Evolutionary conservation across 1,140 invertebrate genomes (phyloP), one percentile per base, ranked within the genome.

Genomic region (Caerostris darwini): DNA sequence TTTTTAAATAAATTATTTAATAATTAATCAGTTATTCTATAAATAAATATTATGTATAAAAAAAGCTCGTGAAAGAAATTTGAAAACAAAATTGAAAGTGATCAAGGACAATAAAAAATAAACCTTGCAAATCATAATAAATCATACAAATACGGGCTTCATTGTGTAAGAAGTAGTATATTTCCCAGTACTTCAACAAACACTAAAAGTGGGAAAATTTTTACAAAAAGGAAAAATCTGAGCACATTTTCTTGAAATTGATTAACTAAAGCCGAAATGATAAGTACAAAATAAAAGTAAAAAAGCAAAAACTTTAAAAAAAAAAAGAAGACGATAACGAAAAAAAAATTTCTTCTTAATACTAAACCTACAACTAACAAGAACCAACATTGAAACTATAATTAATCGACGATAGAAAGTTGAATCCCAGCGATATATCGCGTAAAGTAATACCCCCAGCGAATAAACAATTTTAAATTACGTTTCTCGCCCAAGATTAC

Each of bases 391-490:
- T 59, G 58, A 69, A 85, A 53, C 58, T 85, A 85, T 92, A 92
- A 92, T 92, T 92, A 92, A 92, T 56, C 53, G 7, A 5, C 17
- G 59, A 5, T 10, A 34, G 17, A 19, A 91, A 77, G 57, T 67
- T 67, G 82, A 64, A 12, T 56, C 56, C 17, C 3, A 14, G 57
- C 54, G 77, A 57, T 34, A 81, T 58, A 61, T 67, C 7, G n/a
- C 19, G 17, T 54, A 56, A 69, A 64, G 82, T 67, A 85, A 85
- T 92, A 67, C 81, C 77, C 54, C 17, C 5, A 19, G 77, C 67
- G 77, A 8, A 85, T 57, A 85, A 92, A 92, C 90, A 92, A 64
- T 92, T 92, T 92, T 92, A 77, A 92, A 92, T 92, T 92, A 85
- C 85, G 81, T 64, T 85, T 85, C 54, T 57, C 50, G 34, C 53